These are phyloP conservation scores for Drosophila kokeensis DNA, from an alignment of 2,888 invertebrate species.

Conservation along the genomic window DNA sequence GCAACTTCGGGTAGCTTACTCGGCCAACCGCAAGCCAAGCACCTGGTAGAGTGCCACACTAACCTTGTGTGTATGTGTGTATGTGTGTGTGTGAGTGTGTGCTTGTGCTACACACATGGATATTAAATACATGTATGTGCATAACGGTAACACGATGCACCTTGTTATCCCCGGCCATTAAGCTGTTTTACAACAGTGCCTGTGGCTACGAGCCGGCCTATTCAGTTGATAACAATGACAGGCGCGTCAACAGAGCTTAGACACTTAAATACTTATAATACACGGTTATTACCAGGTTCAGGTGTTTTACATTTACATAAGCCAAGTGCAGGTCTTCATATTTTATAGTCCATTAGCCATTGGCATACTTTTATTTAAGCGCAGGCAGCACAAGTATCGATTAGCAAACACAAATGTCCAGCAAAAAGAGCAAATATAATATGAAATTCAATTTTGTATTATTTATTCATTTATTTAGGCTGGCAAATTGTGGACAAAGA, in stretches of 20 bases:
- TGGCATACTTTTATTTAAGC: neutral
- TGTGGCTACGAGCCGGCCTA: conserved; percentile 52
- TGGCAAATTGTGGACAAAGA: conserved; percentile 41
- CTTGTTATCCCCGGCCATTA: conserved; percentile 74
- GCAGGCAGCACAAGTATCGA: neutral
- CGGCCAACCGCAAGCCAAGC: conserved; percentile 16
- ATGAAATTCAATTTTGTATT: neutral
- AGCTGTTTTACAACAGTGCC: conserved; percentile 60
- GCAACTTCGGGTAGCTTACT: conserved; percentile 9
- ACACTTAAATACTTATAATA: conserved; percentile 31
- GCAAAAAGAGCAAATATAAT: neutral
- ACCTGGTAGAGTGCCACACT: conserved; percentile 40
- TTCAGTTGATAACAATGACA: conserved; percentile 68
- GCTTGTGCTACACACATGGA: neutral
- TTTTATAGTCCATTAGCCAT: conserved; percentile 11
- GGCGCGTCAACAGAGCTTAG: conserved; percentile 35
- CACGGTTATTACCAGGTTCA: conserved; percentile 21
- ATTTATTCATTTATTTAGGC: neutral
- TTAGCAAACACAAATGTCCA: neutral
- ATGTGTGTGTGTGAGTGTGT: neutral
- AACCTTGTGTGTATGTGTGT: neutral
- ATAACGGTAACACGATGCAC: conserved; percentile 41
- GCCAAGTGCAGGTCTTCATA: neutral
- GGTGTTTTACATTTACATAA: neutral
- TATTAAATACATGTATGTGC: conserved; percentile 26